Evolutionary conservation across 2,888 invertebrate genomes (phyloP).

Genomic region (Phasia obesa): DNA sequence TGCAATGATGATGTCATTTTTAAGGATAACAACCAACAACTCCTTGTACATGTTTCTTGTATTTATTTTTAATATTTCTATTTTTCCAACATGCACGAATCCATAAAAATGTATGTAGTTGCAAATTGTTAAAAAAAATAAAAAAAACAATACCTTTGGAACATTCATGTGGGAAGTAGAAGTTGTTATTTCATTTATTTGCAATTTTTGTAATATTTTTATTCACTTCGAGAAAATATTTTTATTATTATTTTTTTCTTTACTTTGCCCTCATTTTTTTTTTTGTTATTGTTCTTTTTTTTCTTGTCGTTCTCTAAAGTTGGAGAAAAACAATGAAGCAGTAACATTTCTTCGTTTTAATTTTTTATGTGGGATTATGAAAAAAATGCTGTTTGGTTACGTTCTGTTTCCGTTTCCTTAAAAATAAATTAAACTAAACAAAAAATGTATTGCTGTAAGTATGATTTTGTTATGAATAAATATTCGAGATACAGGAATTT

Average conservation of each 20-base stretch:
- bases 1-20: conserved; percentile 55
- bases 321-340: conserved; percentile 16
- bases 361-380: conserved; percentile 37
- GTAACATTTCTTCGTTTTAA: conserved; percentile 25
- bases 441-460: conserved; percentile 5
- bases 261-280: conserved; percentile 26
- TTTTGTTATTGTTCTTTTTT: not conserved
- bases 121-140: not conserved
- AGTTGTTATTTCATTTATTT: conserved; percentile 66
- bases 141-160: conserved; percentile 39
- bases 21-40: conserved; percentile 58
- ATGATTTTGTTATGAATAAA: not conserved
- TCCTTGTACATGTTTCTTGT: conserved; percentile 49
- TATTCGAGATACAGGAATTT: not conserved
- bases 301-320: not conserved
- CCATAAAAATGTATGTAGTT: conserved; percentile 21
- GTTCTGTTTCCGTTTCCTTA: conserved; percentile 66
- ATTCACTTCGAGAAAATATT: conserved; percentile 31
- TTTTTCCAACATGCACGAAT: conserved; percentile 12
- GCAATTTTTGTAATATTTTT: conserved; percentile 41
- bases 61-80: conserved; percentile 27
- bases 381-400: conserved; percentile 25
- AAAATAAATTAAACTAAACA: conserved; percentile 34
- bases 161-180: conserved; percentile 78
- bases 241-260: conserved; percentile 44